Evolutionary conservation across 2,888 invertebrate genomes (phyloP).

Genomic region (Camptogramma bilineatum): DNA sequence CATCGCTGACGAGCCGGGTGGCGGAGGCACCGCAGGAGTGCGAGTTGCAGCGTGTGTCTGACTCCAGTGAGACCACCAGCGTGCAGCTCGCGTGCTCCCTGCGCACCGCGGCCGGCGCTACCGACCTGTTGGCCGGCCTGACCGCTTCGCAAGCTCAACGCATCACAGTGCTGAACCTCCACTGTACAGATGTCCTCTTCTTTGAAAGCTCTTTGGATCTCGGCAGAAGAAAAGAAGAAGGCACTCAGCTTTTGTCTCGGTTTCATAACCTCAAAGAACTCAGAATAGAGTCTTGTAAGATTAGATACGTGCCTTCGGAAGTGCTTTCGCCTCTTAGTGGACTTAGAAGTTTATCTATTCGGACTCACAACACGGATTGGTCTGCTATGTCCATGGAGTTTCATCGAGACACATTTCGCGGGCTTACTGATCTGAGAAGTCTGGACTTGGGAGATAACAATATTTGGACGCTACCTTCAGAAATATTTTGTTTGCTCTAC

Average conservation of each 20-base stretch:
- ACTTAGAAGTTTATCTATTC: slow-evolving; percentile 87
- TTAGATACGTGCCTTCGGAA: slow-evolving; percentile 89
- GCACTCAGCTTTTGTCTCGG: slow-evolving; percentile 85
- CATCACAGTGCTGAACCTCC: slow-evolving; percentile 88
- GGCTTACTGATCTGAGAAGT: slow-evolving; percentile 87
- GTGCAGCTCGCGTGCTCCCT: slow-evolving; percentile 88
- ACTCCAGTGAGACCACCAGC: slow-evolving; percentile 83
- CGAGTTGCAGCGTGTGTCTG: slow-evolving; percentile 88
- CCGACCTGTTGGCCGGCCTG: slow-evolving; percentile 87
- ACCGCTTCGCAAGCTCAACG: slow-evolving; percentile 88
- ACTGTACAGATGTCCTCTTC: slow-evolving; percentile 90
- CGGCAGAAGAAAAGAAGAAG: slow-evolving; percentile 80
- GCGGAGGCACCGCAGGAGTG: slow-evolving; percentile 90
- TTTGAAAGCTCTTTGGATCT: slow-evolving; percentile 89
- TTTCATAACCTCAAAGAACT: slow-evolving; percentile 88
- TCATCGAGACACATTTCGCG: slow-evolving; percentile 89
- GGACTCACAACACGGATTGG: slow-evolving; percentile 92
- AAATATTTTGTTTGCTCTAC: slow-evolving; percentile 90
- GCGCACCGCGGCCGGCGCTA: slow-evolving; percentile 88
- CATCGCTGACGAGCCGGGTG: slow-evolving; percentile 80
- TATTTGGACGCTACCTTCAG: slow-evolving; percentile 90
- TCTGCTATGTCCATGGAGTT: slow-evolving; percentile 91
- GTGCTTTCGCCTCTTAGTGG: slow-evolving; percentile 88
- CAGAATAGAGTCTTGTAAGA: slow-evolving; percentile 91
- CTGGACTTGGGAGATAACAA: slow-evolving; percentile 91